These are phyloP conservation scores for Dufourea novaeangliae DNA, from an alignment of 1,140 invertebrate genomes.

Conservation along the genomic window DNA sequence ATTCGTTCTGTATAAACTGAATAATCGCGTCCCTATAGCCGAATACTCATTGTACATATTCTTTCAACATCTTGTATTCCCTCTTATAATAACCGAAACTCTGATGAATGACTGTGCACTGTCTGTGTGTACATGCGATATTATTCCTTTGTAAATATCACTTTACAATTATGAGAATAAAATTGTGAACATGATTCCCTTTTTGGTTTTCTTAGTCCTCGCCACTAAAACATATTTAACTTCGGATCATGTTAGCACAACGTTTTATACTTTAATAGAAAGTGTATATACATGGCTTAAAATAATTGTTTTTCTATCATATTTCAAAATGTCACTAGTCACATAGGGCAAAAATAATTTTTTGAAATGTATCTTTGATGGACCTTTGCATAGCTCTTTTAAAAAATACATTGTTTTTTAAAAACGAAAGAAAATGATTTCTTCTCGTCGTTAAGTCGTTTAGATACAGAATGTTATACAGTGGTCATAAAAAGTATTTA, in stretches of 20 bases:
- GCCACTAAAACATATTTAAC: neutral
- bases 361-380: no score
- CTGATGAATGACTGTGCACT: slow-evolving; percentile 53
- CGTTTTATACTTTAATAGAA: no score
- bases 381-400: neutral
- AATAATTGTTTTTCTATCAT: no score
- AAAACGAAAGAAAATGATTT: no score
- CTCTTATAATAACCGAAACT: slow-evolving; percentile 40
- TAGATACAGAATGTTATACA: no score
- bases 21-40: slow-evolving; percentile 8
- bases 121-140: slow-evolving; percentile 56
- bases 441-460: no score
- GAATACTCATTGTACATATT: slow-evolving; percentile 47
- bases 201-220: neutral
- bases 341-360: no score
- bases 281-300: no score
- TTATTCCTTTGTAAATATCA: slow-evolving; percentile 54
- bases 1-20: slow-evolving; percentile 32
- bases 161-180: slow-evolving; percentile 54
- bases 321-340: no score
- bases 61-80: slow-evolving; percentile 17
- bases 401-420: neutral
- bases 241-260: no score
- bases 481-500: no score
- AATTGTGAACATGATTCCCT: slow-evolving; percentile 33